Evolutionary conservation across 53 echinoderm and acorn worm genomes (phyloP).

Genomic region (Actinopyga echinites): DNA sequence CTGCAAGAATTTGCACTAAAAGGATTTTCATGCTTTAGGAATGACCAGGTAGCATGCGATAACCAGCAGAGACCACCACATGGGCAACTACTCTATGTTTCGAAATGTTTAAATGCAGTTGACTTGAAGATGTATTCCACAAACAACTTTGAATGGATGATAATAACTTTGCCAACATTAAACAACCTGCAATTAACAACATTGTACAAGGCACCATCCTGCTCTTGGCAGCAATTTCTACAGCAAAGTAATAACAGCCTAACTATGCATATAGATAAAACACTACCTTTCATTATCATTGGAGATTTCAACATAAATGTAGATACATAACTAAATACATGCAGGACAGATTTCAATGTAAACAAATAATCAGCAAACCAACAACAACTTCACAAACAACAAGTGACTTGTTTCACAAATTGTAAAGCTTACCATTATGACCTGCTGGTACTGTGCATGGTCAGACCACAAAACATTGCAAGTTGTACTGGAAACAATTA

Average conservation of each 20-base stretch:
- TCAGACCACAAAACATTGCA: constrained; percentile 11
- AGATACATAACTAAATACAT: neutral
- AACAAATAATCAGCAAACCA: neutral
- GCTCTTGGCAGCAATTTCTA: neutral
- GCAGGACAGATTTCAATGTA: neutral
- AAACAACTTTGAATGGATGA: neutral
- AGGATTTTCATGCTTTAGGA: constrained; percentile 1
- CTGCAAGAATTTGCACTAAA: neutral
- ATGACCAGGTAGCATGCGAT: neutral
- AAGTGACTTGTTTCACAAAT: neutral
- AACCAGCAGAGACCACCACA: constrained; percentile 28
- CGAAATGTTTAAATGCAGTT: neutral
- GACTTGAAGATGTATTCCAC: neutral
- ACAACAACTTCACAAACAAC: neutral
- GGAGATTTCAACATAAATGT: constrained; percentile 50
- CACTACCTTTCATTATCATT: constrained; percentile 21
- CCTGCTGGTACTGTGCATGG: neutral
- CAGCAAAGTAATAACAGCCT: neutral
- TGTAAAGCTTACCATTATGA: neutral
- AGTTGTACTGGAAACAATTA: too few relatives aligned
- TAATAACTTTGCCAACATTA: too few relatives aligned
- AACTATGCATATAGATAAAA: neutral
- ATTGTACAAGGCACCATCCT: constrained; percentile 15
- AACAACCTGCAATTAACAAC: neutral
- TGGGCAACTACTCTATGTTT: constrained; percentile 41